Evolutionary conservation across 2,113 vertebrate species (phyloP), one percentile per base, ranked within the genome.

Genomic region (Trematomus loennbergii): DNA sequence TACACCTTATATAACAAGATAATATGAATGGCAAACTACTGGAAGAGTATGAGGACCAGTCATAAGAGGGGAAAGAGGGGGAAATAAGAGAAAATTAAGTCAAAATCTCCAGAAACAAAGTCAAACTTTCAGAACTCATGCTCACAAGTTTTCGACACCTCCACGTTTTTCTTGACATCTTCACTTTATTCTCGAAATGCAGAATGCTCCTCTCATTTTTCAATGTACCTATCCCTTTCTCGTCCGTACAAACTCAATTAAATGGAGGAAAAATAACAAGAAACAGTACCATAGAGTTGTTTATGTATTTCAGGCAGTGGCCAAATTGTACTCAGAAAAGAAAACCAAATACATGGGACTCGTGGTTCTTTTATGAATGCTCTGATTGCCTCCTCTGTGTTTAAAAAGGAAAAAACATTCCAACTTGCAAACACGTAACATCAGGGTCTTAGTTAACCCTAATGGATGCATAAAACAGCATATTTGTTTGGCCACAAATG

Each of bases 401-500:
- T 66, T 75, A 65, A 79, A 84, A 57, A 12, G 43, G 50, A 12
- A 85, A 64, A 81, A 55, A 68, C 80, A 69, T 9, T 79, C 71
- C 79, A 29, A 79, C 52, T 66, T 55, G 43, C 74, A 65, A 75
- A 70, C 50, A 58, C 12, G 1, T 25, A 45, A 79, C 72, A 79
- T 76, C 79, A 92, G 84, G 89, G 89, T 78, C 77, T 85, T 82
- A 57, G 84, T 90, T 88, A 88, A 86, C 72, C 73, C 81, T 93
- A 91, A 91, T 90, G 89, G 82, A 88, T 72, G 83, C 62, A 64
- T 81, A 83, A 72, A 45, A 68, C 67, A 52, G 36, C 15, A 5
- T 9, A 65, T 81, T 87, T 90, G 81, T 76, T 79, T 60, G 59
- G 65, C 75, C 59, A 78, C 50, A 59, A 66, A 9, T 18, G 45